These are phyloP conservation scores for Drosophila fungiperda DNA, from an alignment of 2,888 invertebrate species.

Conservation along the genomic window DNA sequence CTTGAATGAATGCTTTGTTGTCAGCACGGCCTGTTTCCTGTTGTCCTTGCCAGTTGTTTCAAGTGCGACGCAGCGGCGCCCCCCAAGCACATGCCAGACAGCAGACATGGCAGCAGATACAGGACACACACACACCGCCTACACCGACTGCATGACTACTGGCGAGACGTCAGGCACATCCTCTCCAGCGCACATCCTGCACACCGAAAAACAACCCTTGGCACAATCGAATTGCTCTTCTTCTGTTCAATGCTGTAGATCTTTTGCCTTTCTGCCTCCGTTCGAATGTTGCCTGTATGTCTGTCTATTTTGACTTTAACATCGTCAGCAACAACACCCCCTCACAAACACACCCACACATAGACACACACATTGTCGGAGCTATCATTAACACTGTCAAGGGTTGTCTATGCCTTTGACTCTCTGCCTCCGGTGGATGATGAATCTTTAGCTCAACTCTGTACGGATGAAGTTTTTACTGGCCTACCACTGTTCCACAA, in stretches of 20 bases:
- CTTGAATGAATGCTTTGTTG: conserved; percentile 60
- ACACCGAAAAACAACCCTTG: conserved; percentile 63
- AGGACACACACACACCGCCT: conserved; percentile 12
- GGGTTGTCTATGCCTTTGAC: conserved; percentile 63
- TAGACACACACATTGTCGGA: conserved; percentile 17
- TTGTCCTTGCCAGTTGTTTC: conserved; percentile 52
- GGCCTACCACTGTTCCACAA: conserved; percentile 36
- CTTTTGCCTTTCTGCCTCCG: conserved; percentile 33
- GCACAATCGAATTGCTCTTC: conserved; percentile 55
- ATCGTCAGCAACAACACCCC: conserved; percentile 75
- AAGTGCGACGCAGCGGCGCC: conserved; percentile 45
- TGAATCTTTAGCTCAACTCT: conserved; percentile 19
- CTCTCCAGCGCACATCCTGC: conserved; percentile 38
- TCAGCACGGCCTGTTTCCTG: conserved; percentile 49
- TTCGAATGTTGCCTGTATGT: conserved; percentile 33
- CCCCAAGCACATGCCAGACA: conserved; percentile 50
- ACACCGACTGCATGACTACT: conserved; percentile 17
- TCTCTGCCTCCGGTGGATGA: conserved; percentile 21
- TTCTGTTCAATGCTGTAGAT: conserved; percentile 30
- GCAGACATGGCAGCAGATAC: conserved; percentile 26
- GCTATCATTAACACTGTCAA: conserved; percentile 77
- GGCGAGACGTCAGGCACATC: conserved; percentile 41
- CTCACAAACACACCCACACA: conserved; percentile 37
- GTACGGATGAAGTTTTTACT: conserved; percentile 16
- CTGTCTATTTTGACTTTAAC: conserved; percentile 77